These are phyloP conservation scores for Microdon myrmicae DNA, from an alignment of 2,888 invertebrate species.

Conservation along the genomic window DNA sequence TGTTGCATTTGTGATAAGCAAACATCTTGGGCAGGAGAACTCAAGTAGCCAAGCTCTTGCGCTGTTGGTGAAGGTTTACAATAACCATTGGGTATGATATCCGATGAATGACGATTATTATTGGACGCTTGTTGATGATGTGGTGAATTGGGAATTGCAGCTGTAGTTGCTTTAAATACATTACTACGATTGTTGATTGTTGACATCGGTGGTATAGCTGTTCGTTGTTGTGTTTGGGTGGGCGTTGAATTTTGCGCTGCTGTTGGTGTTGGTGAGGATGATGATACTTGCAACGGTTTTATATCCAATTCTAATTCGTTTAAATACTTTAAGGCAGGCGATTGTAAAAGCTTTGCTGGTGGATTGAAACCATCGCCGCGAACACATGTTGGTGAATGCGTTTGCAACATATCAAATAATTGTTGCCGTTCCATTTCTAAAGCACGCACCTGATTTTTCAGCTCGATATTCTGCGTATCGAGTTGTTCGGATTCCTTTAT, in stretches of 20 bases:
- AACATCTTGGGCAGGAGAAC: conserved; percentile 63
- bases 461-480: conserved; percentile 84
- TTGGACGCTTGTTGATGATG: conserved; percentile 55
- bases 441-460: conserved; percentile 84
- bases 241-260: conserved; percentile 46
- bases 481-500: conserved; percentile 87
- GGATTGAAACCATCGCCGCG: conserved; percentile 61
- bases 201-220: conserved; percentile 65
- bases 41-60: conserved; percentile 64
- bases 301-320: conserved; percentile 61
- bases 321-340: conserved; percentile 64
- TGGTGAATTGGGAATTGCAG: conserved; percentile 54
- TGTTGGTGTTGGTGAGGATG: conserved; percentile 40
- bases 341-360: conserved; percentile 62
- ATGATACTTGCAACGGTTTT: conserved; percentile 48
- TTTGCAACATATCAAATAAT: conserved; percentile 81
- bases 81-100: conserved; percentile 63
- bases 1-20: conserved; percentile 54
- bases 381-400: conserved; percentile 80
- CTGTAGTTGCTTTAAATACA: conserved; percentile 57
- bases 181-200: conserved; percentile 63
- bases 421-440: conserved; percentile 82
- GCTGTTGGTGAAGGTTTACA: conserved; percentile 66
- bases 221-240: conserved; percentile 56
- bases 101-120: conserved; percentile 37